Conservation (phyloP, 2,888 invertebrate genomes). For the Gryllus longicercus region DNA sequence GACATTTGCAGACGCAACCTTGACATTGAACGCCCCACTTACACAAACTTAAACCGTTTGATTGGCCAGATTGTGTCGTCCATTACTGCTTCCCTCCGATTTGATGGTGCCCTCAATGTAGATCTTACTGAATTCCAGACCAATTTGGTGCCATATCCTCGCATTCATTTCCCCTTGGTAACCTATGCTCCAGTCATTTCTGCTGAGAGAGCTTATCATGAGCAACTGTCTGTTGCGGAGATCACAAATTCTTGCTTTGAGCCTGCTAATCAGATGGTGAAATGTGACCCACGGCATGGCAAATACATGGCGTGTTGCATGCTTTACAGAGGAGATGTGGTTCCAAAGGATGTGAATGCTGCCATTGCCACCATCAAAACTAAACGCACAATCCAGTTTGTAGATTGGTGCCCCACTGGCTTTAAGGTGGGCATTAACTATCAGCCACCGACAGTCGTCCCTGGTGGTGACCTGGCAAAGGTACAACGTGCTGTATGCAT, state of each 20-base stretch:
- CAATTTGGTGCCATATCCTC: constrained; percentile 84
- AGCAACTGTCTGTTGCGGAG: constrained; percentile 47
- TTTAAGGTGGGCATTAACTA: no score
- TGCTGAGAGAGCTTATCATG: constrained; percentile 39
- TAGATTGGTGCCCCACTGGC: constrained; percentile 34
- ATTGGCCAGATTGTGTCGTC: constrained; percentile 46
- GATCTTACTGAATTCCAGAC: constrained; percentile 90
- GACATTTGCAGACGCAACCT: constrained; percentile 77
- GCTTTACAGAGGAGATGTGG: constrained; percentile 50
- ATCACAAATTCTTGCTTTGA: constrained; percentile 37
- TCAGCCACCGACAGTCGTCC: no score
- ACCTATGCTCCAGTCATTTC: no score
- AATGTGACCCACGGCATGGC: no score
- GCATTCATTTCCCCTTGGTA: constrained; percentile 43
- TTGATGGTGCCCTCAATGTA: constrained; percentile 56
- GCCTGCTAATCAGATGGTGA: no score
- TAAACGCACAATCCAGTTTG: constrained; percentile 49
- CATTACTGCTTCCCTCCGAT: no score
- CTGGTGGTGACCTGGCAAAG: no score
- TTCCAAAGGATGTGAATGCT: constrained; percentile 49
- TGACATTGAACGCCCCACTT: constrained; percentile 53
- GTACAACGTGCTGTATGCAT: constrained; percentile 39
- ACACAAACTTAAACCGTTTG: constrained; percentile 76
- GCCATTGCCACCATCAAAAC: constrained; percentile 40
- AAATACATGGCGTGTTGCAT: constrained; percentile 44